These are phyloP conservation scores for Trachelus tabidus DNA, from an alignment of 2,888 invertebrate genomes.

Conservation along the genomic window DNA sequence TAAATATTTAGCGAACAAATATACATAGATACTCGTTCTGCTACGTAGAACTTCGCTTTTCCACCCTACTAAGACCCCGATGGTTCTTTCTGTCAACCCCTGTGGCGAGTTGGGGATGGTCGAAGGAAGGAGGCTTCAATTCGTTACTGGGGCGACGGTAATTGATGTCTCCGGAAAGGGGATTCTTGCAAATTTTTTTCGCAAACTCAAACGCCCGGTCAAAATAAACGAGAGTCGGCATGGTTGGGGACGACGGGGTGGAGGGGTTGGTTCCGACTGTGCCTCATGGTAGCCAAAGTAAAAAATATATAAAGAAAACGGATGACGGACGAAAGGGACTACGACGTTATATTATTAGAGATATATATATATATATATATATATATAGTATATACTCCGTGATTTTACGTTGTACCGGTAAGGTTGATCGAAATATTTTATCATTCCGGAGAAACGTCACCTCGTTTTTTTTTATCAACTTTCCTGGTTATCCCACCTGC, in stretches of 20 bases:
- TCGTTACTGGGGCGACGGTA: slow-evolving; percentile 32
- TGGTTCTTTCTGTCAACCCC: slow-evolving; percentile 6
- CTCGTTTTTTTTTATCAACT: background rate
- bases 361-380: background rate
- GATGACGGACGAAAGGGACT: background rate
- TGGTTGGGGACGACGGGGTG: background rate
- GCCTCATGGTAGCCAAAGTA: background rate
- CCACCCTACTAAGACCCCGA: background rate
- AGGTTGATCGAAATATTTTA: background rate
- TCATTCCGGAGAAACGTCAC: background rate
- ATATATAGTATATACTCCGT: background rate
- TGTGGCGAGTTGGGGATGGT: slow-evolving; percentile 13
- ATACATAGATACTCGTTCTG: slow-evolving; percentile 10
- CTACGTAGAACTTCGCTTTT: background rate
- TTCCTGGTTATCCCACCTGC: background rate
- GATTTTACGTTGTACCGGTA: background rate
- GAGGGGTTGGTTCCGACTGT: background rate
- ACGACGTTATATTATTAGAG: background rate
- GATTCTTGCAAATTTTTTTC: slow-evolving; percentile 18
- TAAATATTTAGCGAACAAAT: slow-evolving; percentile 42
- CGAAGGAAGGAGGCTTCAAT: slow-evolving; percentile 18
- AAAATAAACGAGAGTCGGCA: background rate
- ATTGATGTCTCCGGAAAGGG: slow-evolving; percentile 28
- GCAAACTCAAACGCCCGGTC: slow-evolving; percentile 1
- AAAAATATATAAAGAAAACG: background rate